Conservation (phyloP, 2,113 vertebrate genomes). For the Gallinago paraguaiae region DNA sequence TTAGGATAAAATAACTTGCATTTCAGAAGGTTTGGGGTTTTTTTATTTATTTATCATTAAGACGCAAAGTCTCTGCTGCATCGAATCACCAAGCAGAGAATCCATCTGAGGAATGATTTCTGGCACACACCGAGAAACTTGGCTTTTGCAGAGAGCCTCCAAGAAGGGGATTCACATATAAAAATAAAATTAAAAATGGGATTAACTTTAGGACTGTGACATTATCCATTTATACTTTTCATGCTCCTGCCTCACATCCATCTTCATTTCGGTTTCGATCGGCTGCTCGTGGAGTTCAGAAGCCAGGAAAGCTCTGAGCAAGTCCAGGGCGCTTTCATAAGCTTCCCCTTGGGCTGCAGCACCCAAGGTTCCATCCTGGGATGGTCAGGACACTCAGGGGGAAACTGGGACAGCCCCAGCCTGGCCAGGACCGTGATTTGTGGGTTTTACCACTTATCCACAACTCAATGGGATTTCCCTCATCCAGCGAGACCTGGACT, state of each 20-base stretch:
- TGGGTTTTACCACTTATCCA: neutral
- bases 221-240: constrained; percentile 5
- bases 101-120: neutral
- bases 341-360: neutral
- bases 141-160: neutral
- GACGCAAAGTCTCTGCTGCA: constrained; percentile 6
- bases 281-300: neutral
- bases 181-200: constrained; percentile 24
- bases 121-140: neutral
- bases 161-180: neutral
- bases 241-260: neutral
- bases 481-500: too few relatives aligned
- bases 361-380: neutral
- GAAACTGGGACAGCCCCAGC: neutral
- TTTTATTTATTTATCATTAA: constrained; percentile 12
- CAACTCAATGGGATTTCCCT: neutral
- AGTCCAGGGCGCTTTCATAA: neutral
- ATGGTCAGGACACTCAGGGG: neutral
- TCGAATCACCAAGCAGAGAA: neutral
- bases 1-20: constrained; percentile 39
- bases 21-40: neutral
- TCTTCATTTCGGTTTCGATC: neutral
- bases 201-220: constrained; percentile 44
- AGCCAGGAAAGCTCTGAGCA: neutral
- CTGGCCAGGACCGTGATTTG: neutral